phyloP scores from a whole-genome alignment of 2,888 invertebrate species.

The Antitype chi region DNA sequence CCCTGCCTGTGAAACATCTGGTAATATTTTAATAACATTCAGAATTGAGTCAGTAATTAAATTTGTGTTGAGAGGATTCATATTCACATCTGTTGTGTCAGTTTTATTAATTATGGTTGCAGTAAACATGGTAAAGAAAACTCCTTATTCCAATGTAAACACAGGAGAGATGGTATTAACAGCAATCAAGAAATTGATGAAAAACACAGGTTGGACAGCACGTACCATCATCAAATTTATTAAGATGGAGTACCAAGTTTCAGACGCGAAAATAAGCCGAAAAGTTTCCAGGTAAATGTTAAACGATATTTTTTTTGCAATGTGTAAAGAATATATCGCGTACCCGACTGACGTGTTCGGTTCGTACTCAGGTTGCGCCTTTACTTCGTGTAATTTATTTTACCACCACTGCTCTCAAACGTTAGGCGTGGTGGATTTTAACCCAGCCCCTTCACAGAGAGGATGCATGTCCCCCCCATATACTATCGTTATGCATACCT shows the following conservation, averaged over 20 bases:
- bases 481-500: not conserved
- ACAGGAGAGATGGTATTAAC: slow-evolving; percentile 78
- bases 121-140: slow-evolving; percentile 51
- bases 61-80: not conserved
- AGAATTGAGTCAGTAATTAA: not conserved
- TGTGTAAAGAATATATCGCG: not conserved
- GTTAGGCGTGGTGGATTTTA: not conserved
- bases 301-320: not conserved
- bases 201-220: slow-evolving; percentile 81
- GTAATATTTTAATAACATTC: not conserved
- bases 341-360: not conserved
- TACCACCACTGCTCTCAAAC: not conserved
- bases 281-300: slow-evolving; percentile 77
- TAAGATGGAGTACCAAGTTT: slow-evolving; percentile 75
- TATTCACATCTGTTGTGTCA: not conserved
- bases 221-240: slow-evolving; percentile 82
- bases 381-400: not conserved
- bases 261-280: slow-evolving; percentile 72
- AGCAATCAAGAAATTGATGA: slow-evolving; percentile 79
- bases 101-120: slow-evolving; percentile 6
- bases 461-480: not conserved
- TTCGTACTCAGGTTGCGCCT: not conserved
- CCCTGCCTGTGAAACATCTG: not conserved
- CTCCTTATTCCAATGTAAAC: slow-evolving; percentile 40
- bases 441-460: not conserved